A percentile compares a stretch with the other conserved stretches of the same genome.
Conservation (phyloP, 2,113 vertebrate species). For the Gymnarchus niloticus region DNA sequence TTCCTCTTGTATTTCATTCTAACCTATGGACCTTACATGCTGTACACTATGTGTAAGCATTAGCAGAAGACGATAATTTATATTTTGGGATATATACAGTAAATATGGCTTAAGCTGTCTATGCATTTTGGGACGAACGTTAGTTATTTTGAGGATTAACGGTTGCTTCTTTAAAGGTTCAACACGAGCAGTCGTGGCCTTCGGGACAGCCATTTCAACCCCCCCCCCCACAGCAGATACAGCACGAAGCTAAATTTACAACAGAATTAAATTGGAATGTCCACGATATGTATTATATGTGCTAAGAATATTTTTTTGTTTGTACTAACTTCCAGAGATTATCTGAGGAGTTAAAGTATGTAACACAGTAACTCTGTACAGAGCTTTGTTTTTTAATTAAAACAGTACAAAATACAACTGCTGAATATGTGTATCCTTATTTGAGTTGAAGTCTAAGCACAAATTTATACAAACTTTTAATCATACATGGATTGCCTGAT, state of each 20-base stretch:
- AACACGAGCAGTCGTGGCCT: background rate
- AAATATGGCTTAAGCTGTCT: background rate
- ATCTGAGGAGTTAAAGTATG: slow-evolving; percentile 24
- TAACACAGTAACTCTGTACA: slow-evolving; percentile 27
- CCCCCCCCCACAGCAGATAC: background rate
- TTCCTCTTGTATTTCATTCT: background rate
- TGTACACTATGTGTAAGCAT: slow-evolving; percentile 15
- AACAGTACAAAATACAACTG: slow-evolving; percentile 8
- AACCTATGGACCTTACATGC: background rate
- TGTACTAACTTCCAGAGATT: slow-evolving; percentile 18
- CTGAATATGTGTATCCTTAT: background rate
- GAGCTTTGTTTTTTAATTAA: slow-evolving; percentile 25
- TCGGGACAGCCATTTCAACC: background rate
- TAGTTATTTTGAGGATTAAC: background rate
- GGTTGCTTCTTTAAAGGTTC: background rate
- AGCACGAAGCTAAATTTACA: background rate
- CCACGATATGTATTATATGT: slow-evolving; percentile 17
- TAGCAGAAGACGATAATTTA: background rate
- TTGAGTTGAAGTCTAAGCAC: background rate
- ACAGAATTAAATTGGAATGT: slow-evolving; percentile 13
- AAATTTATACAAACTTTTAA: background rate
- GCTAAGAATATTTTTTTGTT: slow-evolving; percentile 23
- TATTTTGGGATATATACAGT: background rate
- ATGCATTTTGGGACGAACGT: background rate
- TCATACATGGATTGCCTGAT: background rate